These are phyloP conservation scores for Ibidorhyncha struthersii DNA, from an alignment of 2,113 vertebrate genomes.

Conservation along the genomic window DNA sequence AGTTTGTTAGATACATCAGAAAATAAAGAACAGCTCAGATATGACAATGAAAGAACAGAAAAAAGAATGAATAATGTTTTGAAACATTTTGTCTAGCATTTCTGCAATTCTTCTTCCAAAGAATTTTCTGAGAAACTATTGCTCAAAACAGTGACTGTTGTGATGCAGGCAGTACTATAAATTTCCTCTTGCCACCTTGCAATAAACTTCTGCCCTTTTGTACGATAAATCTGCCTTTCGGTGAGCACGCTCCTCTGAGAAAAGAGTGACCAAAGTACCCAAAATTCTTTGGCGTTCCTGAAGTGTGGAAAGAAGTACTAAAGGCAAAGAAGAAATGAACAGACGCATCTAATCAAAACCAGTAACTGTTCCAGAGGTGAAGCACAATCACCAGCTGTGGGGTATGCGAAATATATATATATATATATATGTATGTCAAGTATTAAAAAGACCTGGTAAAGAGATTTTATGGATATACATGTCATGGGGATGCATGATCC, in stretches of 20 bases:
- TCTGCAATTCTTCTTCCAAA: neutral
- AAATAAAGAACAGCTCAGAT: neutral
- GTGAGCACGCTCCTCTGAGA: neutral
- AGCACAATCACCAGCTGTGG: neutral
- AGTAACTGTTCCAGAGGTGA: neutral
- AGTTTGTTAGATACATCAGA: neutral
- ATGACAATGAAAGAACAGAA: neutral
- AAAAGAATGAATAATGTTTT: neutral
- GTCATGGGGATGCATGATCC: neutral
- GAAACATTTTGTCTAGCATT: neutral
- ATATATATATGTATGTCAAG: neutral
- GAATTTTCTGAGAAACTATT: neutral
- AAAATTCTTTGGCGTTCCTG: neutral
- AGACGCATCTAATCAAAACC: neutral
- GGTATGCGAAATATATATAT: neutral
- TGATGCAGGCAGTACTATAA: neutral
- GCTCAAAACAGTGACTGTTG: neutral
- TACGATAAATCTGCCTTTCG: neutral
- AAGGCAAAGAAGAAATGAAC: neutral
- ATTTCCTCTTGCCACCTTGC: neutral
- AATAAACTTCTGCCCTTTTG: neutral
- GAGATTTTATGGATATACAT: neutral
- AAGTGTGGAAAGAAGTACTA: neutral
- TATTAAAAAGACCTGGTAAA: neutral
- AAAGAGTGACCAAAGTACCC: neutral